phyloP scores from a whole-genome alignment of 2,113 vertebrate genomes.

The Malurus melanocephalus region DNA sequence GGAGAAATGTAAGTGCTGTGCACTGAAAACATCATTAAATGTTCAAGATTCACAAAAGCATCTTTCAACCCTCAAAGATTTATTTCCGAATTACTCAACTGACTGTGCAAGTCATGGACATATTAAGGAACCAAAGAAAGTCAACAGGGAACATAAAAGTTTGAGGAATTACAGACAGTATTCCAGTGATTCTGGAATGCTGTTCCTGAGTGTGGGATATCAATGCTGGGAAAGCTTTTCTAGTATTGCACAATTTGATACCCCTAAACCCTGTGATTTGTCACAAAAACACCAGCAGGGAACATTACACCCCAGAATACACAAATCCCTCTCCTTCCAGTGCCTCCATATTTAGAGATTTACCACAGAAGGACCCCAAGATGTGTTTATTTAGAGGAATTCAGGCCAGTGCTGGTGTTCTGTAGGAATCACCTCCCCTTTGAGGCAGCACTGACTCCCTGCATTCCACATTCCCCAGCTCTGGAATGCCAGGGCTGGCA shows the following conservation, averaged over 20 bases:
- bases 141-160: rapidly evolving
- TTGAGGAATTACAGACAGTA: rapidly evolving
- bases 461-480: background rate
- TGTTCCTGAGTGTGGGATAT: background rate
- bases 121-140: background rate
- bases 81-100: background rate
- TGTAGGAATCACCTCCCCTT: rapidly evolving
- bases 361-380: background rate
- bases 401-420: background rate
- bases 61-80: background rate
- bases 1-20: background rate
- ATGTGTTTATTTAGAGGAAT: background rate
- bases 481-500: background rate
- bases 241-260: rapidly evolving
- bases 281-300: background rate
- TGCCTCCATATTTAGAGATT: rapidly evolving
- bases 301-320: rapidly evolving
- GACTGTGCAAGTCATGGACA: background rate
- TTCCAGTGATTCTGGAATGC: background rate
- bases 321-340: background rate
- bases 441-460: rapidly evolving
- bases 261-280: rapidly evolving
- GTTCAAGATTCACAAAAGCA: background rate
- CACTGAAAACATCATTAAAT: background rate
- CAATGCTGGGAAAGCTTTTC: background rate